Base-by-base conservation (phyloP, 2,888 invertebrate genomes). In the Aspidiotus destructor region DNA sequence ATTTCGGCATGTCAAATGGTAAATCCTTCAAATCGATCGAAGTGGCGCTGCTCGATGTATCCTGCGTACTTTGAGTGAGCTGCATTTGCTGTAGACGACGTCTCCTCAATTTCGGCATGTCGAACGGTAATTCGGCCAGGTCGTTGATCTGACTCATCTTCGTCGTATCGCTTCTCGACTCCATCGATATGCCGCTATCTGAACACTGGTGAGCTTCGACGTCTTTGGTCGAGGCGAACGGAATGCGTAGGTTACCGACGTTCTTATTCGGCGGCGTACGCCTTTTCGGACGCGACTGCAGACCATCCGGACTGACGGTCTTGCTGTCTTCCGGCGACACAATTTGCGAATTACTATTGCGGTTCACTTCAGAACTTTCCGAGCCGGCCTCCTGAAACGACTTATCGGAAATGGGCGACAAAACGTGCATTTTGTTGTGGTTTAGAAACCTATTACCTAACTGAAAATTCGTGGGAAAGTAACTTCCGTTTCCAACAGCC, bases 1-100 rank as follows among this genome's bases (percentile, higher is more conserved):
- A 79, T 78, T 92, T 92, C 42, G 92, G 92, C 92, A 92, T 92
- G 77, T 92, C 92, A 77, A 92, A 92, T 69, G 92, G 92, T 75
- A 92, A 81, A 76, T 92, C 85, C 72, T 87, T 82, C 64, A 91
- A 79, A 76, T 92, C 91, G 57, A 89, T 87, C 13, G 86, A 86
- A 9, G 70, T 70, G 41, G 63, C 71, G 63, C 71, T 69, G 54
- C 65, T 69, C 40, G 70, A 68, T 11, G 68, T 70, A 67, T 67
- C 68, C 58, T 63, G 63, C n/a, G 68, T 68, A 15, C 57, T 62
- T 17, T 69, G 68, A 8, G 53, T 61, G 69, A 71, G 70, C 69
- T 72, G 72, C 70, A 71, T 70, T 62, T 72, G 72, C 41, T 70
- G 69, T 64, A 73, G 62, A 58, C 72, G 78, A 72, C 89, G 84